Evolutionary conservation across 2,888 invertebrate species (phyloP), one percentile per base, ranked within the genome.

Genomic region (Mongoloraphidia duomilia): DNA sequence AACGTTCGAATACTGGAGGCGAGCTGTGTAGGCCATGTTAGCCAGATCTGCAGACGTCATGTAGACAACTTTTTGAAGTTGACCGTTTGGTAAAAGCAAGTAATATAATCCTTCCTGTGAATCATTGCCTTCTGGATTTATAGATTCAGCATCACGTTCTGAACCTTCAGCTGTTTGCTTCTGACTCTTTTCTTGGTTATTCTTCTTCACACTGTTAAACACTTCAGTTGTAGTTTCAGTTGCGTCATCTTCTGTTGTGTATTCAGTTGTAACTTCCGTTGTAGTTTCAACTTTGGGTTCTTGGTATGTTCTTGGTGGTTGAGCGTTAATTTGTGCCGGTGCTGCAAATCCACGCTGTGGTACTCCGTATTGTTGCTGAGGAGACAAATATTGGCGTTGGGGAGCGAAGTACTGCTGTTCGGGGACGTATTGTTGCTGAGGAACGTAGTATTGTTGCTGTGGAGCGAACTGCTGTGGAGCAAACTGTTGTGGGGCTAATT

Each of bases 11-110:
- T 80, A 80, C 45, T 75, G 77, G 50, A 81, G 70, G 56, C 74
- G 73, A 9, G 80, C 80, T 38, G 75, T 75, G 59, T 77, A 79
- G 14, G 75, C 79, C 79, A 80, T 80, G 48, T 79, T 77, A 36
- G 63, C 63, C 40, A 63, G 53, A 57, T 73, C 68, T 54, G 71
- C 67, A n/a, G 64, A 62, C 59, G 78, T 77, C 51, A 73, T 68
- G 65, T 77, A 81, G 55, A 71, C 73, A 11, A 81, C 76, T 50
- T 75, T 71, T 57, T 82, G 81, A 2, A 81, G 68, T 54, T 77
- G 72, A 3, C 79, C 75, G 51, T 70, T 73, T 2, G 80, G 80
- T 52, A 81, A 68, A 38, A 80, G 73, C 8, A 81, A 71, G 61
- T 79, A 81, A 62, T 82, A 82, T 34, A 76, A 73, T 8, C 80